Base-by-base conservation (phyloP, 1,140 invertebrate species). In the Paralvinella palmiformis region DNA sequence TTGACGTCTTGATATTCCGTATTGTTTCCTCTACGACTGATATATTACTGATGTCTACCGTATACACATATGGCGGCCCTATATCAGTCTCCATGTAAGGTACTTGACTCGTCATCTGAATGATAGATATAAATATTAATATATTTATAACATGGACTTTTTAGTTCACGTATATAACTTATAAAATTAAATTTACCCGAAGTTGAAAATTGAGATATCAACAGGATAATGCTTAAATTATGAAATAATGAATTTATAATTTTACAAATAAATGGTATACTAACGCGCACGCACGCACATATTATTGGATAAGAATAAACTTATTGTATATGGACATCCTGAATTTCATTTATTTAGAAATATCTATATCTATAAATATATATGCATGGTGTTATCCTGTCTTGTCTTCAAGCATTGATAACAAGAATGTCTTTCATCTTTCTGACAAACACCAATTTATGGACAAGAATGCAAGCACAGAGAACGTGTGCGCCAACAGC, bases 51-150 rank as follows among this genome's bases (percentile, higher is more conserved):
- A 52, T 36, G 35, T 63, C 52, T 2, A 63, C 10, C 15, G 62
- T 63, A 32, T 35, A 63, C 0, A 55, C 62, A 31, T 63, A 50
- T 29, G 62, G 62, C 0, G 48, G 29, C 20, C 33, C 31, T 17
- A 63, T 53, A 29, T 48, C 44, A 29, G 17, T 33, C 52, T 63
- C 62, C 50, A 63, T 6, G 33, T 55, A 63, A 3, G 52, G 48
- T 4, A 52, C 44, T 20, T 63, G 62, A 58, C 62, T 63, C 15
- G 62, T 63, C 52, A 63, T n/a, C 62, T 63, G 41, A 20, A 24
- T 1, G 33, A 15, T 13, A 31, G 31, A 58, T 10, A 37, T 20
- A 59, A 5, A 27, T 53, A 24, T 53, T 24, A 27, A 2, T n/a
- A 62, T 35, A 32, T 20, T 7, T 56, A 62, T 4, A n/a, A 59